Evolutionary conservation across 2,113 vertebrate genomes (phyloP).

Genomic region (Jaculus jaculus): DNA sequence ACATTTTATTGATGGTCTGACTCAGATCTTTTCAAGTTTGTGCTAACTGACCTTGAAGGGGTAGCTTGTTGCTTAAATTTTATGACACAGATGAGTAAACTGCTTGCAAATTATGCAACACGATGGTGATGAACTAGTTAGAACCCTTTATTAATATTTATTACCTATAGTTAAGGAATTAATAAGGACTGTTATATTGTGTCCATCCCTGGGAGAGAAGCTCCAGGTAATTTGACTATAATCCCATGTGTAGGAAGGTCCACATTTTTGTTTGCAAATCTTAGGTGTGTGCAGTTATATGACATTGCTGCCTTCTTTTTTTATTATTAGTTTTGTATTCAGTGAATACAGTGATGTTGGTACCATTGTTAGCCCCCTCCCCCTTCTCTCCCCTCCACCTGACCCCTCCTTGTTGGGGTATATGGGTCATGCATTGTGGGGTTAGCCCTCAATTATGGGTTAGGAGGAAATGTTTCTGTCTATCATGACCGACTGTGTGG

Average conservation of each 20-base stretch:
- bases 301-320: background rate
- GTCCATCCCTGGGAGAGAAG: conserved; percentile 22
- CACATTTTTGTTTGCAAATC: conserved; percentile 16
- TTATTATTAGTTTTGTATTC: background rate
- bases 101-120: conserved; percentile 62
- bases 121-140: conserved; percentile 49
- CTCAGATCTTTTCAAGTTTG: conserved; percentile 84
- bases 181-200: conserved; percentile 34
- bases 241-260: background rate
- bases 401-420: too few species aligned
- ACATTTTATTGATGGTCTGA: conserved; percentile 89
- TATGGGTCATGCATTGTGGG: too few species aligned
- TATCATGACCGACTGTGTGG: too few species aligned
- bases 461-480: too few species aligned
- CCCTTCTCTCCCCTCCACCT: too few species aligned
- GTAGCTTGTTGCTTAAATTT: conserved; percentile 84
- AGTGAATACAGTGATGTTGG: too few species aligned
- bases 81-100: conserved; percentile 81
- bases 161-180: conserved; percentile 56
- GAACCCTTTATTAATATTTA: conserved; percentile 67
- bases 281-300: background rate
- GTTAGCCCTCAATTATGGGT: too few species aligned
- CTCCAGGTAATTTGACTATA: background rate
- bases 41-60: conserved; percentile 85
- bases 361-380: too few species aligned